A percentile compares a stretch with the other conserved stretches of the same genome.
phyloP scores from a whole-genome alignment of 2,113 vertebrate species.

The Craseonycteris thonglongyai region DNA sequence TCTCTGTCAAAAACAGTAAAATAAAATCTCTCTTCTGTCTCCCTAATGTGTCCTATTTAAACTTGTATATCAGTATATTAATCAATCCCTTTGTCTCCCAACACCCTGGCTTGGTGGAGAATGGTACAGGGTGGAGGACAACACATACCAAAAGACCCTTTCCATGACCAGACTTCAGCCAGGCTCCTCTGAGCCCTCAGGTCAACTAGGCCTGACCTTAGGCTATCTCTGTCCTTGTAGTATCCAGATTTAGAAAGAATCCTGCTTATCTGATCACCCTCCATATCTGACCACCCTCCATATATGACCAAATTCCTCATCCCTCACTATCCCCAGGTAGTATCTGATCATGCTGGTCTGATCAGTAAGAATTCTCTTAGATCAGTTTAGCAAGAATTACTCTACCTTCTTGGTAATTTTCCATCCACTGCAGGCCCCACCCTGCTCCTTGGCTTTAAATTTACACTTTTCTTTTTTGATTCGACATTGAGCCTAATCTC shows the following conservation, averaged over 20 bases:
- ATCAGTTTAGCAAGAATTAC: neutral
- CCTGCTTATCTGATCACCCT: neutral
- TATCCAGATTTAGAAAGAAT: neutral
- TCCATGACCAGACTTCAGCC: neutral
- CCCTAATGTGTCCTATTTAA: neutral
- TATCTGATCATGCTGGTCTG: neutral
- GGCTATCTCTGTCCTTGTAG: neutral
- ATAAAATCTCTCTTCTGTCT: neutral
- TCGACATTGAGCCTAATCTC: too few relatives aligned
- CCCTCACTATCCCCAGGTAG: too few relatives aligned
- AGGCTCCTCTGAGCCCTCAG: neutral
- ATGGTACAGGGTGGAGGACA: neutral
- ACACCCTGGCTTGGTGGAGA: neutral
- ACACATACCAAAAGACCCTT: neutral
- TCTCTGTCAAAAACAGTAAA: too few relatives aligned
- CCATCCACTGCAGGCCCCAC: neutral
- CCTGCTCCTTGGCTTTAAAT: neutral
- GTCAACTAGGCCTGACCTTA: neutral
- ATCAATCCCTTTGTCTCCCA: neutral
- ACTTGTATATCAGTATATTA: neutral
- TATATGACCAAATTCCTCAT: too few relatives aligned
- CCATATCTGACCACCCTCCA: too few relatives aligned
- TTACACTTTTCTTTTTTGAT: neutral
- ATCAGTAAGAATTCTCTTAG: neutral
- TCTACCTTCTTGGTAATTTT: neutral